Percentiles rank a stretch among this genome's conserved stretches.
Conservation (phyloP, 1,140 invertebrate genomes). For the Bicyclus anynana region DNA sequence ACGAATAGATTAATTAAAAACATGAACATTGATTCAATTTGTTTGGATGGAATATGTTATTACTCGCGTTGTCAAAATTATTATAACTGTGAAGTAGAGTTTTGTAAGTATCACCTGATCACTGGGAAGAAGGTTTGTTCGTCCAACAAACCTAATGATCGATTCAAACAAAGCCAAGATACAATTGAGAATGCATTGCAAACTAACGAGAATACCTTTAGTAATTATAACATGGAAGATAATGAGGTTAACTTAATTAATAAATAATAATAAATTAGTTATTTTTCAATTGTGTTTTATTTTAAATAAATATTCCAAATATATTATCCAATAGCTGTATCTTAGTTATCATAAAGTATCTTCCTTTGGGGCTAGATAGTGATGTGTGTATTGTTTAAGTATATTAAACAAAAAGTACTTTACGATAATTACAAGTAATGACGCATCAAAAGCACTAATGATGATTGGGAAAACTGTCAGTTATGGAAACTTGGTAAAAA, state of each 20-base stretch:
- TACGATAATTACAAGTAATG: too few relatives aligned
- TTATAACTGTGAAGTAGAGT: constrained; percentile 31
- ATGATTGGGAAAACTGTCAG: too few relatives aligned
- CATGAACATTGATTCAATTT: constrained; percentile 40
- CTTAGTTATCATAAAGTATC: too few relatives aligned
- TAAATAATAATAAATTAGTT: constrained; percentile 34
- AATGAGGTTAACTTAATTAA: constrained; percentile 34
- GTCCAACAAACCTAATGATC: constrained; percentile 11
- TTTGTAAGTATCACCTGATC: constrained; percentile 47
- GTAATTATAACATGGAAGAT: constrained; percentile 27
- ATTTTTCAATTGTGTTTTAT: not conserved
- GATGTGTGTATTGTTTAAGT: too few relatives aligned
- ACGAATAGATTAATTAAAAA: constrained; percentile 43
- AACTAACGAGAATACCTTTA: not conserved
- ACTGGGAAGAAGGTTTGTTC: constrained; percentile 38
- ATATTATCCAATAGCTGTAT: too few relatives aligned
- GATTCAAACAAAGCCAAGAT: constrained; percentile 2
- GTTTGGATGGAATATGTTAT: constrained; percentile 48
- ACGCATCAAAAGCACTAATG: too few relatives aligned
- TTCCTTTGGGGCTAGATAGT: too few relatives aligned
- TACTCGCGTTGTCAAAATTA: constrained; percentile 36
- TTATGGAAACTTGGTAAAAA: too few relatives aligned
- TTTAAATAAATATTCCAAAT: too few relatives aligned
- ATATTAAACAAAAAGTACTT: too few relatives aligned
- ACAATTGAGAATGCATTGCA: not conserved